These are phyloP conservation scores for Amphiprion ocellaris DNA, from an alignment of 2,113 vertebrate genomes.

Conservation along the genomic window DNA sequence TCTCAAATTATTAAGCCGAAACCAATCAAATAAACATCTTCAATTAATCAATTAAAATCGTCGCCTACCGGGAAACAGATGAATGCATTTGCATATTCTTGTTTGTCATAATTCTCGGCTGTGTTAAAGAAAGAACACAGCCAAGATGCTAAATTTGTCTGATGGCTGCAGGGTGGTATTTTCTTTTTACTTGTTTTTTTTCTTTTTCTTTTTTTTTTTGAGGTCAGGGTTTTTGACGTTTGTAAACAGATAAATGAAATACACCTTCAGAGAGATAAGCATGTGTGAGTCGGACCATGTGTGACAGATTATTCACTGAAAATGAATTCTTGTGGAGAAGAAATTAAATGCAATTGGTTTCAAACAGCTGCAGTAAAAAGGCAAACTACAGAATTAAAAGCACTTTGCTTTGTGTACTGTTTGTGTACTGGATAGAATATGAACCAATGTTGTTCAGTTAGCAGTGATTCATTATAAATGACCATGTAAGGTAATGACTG, in stretches of 20 bases:
- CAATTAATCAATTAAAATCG: slow-evolving; percentile 82
- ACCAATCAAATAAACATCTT: slow-evolving; percentile 78
- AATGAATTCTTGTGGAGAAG: too few relatives aligned
- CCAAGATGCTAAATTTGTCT: slow-evolving; percentile 14
- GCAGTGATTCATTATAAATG: slow-evolving; percentile 52
- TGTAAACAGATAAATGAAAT: slow-evolving; percentile 46
- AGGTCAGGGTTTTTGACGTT: slow-evolving; percentile 39
- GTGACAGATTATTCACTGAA: too few relatives aligned
- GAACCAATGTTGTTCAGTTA: slow-evolving; percentile 39
- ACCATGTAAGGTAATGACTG: slow-evolving; percentile 61
- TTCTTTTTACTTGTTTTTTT: too few relatives aligned
- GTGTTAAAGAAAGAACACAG: slow-evolving; percentile 16
- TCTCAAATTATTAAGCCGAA: slow-evolving; percentile 73
- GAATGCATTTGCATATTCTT: slow-evolving; percentile 78
- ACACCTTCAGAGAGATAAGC: slow-evolving; percentile 9
- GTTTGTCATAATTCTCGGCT: slow-evolving; percentile 62
- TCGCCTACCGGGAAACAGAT: slow-evolving; percentile 71
- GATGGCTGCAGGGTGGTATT: slow-evolving; percentile 1
- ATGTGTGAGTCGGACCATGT: background rate
- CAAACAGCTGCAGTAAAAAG: slow-evolving; percentile 11
- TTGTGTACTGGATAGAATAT: slow-evolving; percentile 8
- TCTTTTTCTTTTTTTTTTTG: too few relatives aligned
- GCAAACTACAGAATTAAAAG: slow-evolving; percentile 16
- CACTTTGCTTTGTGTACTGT: background rate
- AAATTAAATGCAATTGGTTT: slow-evolving; percentile 3